A percentile compares a stretch with the other conserved stretches of the same genome.
phyloP scores from a whole-genome alignment of 2,888 invertebrate genomes.

The Drosophila fungiperda region DNA sequence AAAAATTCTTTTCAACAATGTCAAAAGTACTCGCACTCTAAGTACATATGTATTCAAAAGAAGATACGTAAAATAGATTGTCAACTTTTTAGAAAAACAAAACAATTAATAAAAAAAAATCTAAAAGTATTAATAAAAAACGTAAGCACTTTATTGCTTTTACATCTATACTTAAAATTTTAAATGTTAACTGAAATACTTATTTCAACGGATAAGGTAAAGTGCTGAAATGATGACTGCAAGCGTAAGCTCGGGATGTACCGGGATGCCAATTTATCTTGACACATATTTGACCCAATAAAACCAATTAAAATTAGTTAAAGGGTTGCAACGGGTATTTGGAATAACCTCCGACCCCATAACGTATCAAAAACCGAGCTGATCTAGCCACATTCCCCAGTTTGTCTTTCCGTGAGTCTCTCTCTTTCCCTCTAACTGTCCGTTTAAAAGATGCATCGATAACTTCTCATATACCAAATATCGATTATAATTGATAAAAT shows the following conservation, averaged over 20 bases:
- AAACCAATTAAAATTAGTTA: not conserved
- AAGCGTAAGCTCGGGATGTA: not conserved
- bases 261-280: not conserved
- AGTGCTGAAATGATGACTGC: not conserved
- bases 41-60: slow-evolving; percentile 26
- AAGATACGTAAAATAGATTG: slow-evolving; percentile 15
- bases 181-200: not conserved
- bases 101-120: slow-evolving; percentile 22
- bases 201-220: not conserved
- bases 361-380: not conserved
- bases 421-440: not conserved
- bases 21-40: slow-evolving; percentile 22
- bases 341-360: not conserved
- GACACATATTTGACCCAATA: not conserved
- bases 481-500: not conserved
- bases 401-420: not conserved
- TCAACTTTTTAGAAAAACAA: slow-evolving; percentile 22
- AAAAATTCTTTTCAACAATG: slow-evolving; percentile 11
- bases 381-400: not conserved
- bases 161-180: not conserved
- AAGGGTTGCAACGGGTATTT: not conserved
- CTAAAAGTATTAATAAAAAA: slow-evolving; percentile 19
- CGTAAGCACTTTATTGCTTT: not conserved
- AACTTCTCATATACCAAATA: not conserved
- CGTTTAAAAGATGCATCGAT: not conserved